Percentiles rank a stretch among this genome's conserved stretches.
Conservation (phyloP, 2,888 invertebrate species). For the Drosophila prolongata region DNA sequence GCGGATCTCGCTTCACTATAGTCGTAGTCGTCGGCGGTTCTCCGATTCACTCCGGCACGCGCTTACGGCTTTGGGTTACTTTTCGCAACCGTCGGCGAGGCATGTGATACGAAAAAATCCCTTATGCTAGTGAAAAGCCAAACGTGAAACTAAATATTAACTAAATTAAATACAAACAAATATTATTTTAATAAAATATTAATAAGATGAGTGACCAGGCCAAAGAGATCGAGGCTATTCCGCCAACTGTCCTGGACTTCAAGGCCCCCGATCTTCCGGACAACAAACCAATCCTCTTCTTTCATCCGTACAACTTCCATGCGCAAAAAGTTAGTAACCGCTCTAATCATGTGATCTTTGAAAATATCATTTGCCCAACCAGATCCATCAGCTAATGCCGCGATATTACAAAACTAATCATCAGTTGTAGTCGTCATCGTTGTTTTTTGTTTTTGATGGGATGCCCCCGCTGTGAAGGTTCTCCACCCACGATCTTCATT, state of each 20-base stretch:
- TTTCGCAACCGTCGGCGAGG: slow-evolving; percentile 22
- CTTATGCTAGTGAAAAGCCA: slow-evolving; percentile 17
- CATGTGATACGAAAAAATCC: slow-evolving; percentile 63
- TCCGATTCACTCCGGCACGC: slow-evolving; percentile 23
- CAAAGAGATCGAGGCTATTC: slow-evolving; percentile 35
- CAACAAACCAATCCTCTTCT: slow-evolving; percentile 87
- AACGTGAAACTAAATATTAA: slow-evolving; percentile 13
- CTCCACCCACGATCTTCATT: slow-evolving; percentile 11
- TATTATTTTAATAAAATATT: neutral
- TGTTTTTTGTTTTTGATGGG: slow-evolving; percentile 18
- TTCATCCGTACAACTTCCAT: slow-evolving; percentile 90
- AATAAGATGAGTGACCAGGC: slow-evolving; percentile 52
- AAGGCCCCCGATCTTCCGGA: slow-evolving; percentile 77
- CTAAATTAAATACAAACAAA: neutral
- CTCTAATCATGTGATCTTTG: slow-evolving; percentile 42
- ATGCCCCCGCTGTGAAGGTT: slow-evolving; percentile 14
- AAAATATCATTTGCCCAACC: slow-evolving; percentile 18
- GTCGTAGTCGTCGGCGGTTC: slow-evolving; percentile 10
- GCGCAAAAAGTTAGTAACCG: slow-evolving; percentile 88
- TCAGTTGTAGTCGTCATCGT: slow-evolving; percentile 27
- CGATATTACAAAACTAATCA: slow-evolving; percentile 53
- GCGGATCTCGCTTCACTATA: slow-evolving; percentile 23
- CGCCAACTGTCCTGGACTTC: slow-evolving; percentile 63
- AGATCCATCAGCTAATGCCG: slow-evolving; percentile 27
- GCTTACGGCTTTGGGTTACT: slow-evolving; percentile 28